Evolutionary conservation across 1,140 invertebrate species (phyloP).

Genomic region (Ostrea denselamellosa): DNA sequence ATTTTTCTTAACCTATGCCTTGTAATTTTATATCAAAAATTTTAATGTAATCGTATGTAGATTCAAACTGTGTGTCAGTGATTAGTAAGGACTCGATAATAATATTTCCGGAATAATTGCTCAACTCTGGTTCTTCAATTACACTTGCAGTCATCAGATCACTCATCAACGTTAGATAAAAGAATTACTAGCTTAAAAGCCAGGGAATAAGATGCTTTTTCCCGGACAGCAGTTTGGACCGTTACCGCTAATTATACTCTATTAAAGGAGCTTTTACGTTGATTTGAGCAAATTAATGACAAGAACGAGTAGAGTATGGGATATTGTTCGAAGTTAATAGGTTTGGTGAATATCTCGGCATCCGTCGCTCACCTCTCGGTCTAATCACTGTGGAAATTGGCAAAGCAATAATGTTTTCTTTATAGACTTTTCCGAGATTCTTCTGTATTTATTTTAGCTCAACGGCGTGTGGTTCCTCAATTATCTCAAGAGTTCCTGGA

Average conservation of each 20-base stretch:
- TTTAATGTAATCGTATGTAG: no score
- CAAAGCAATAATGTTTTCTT: conserved; percentile 37
- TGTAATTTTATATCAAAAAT: no score
- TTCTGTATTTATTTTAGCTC: conserved; percentile 1
- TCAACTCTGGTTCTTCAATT: conserved; percentile 25
- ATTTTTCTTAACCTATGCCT: no score
- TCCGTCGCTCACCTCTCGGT: conserved; percentile 21
- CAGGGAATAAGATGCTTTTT: conserved; percentile 25
- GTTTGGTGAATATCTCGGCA: conserved; percentile 36
- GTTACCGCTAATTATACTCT: conserved; percentile 37
- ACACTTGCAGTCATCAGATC: conserved; percentile 26
- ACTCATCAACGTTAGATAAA: conserved; percentile 31
- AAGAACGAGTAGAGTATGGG: conserved; percentile 2
- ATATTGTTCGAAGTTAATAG: conserved; percentile 37
- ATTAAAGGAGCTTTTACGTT: conserved; percentile 26
- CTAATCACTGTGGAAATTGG: conserved; percentile 37
- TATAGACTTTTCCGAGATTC: neutral
- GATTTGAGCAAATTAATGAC: conserved; percentile 37
- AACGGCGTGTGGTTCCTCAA: conserved; percentile 19
- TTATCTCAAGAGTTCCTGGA: neutral
- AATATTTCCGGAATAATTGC: conserved; percentile 11
- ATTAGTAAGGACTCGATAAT: neutral
- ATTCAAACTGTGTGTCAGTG: neutral
- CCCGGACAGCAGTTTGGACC: conserved; percentile 20
- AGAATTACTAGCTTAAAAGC: conserved; percentile 36